A percentile compares a stretch with the other conserved stretches of the same genome.
These are phyloP conservation scores for Pungitius pungitius DNA, from an alignment of 2,113 vertebrate species.

Conservation along the genomic window DNA sequence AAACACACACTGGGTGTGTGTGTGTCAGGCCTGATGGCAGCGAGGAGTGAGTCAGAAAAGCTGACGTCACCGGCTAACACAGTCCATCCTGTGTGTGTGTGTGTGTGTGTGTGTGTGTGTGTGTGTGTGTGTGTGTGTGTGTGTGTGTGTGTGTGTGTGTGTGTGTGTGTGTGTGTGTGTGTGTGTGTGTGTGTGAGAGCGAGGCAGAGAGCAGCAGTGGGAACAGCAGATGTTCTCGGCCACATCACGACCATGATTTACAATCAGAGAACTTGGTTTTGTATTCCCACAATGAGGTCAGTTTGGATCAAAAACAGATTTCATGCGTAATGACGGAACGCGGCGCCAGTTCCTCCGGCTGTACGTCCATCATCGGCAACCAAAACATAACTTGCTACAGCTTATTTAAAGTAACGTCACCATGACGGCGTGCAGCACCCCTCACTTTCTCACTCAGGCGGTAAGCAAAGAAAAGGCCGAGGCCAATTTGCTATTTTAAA, in stretches of 20 bases:
- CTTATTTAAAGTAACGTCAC: conserved; percentile 40
- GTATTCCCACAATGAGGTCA: conserved; percentile 73
- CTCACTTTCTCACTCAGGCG: conserved; percentile 1
- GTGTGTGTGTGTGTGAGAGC: conserved; percentile 25
- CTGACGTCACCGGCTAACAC: conserved; percentile 75
- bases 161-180: conserved; percentile 47
- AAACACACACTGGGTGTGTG: conserved; percentile 65
- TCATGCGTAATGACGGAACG: conserved; percentile 30
- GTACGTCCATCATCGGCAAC: conserved; percentile 37
- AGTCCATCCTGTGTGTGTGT: conserved; percentile 62
- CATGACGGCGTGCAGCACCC: conserved; percentile 7
- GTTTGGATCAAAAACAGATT: conserved; percentile 69
- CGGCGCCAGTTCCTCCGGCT: conserved; percentile 27
- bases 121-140: conserved; percentile 24
- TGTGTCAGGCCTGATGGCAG: conserved; percentile 69
- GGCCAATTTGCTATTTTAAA: conserved; percentile 32
- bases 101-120: conserved; percentile 18
- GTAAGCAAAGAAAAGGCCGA: conserved; percentile 4
- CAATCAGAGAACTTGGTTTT: conserved; percentile 60
- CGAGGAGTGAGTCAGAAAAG: conserved; percentile 74
- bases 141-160: conserved; percentile 13
- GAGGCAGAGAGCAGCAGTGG: conserved; percentile 53
- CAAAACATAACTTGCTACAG: conserved; percentile 46
- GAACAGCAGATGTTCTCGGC: conserved; percentile 76
- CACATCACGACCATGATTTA: conserved; percentile 67